These are phyloP conservation scores for Aradophagus sp. DNA, from an alignment of 1,140 invertebrate species.

Conservation along the genomic window DNA sequence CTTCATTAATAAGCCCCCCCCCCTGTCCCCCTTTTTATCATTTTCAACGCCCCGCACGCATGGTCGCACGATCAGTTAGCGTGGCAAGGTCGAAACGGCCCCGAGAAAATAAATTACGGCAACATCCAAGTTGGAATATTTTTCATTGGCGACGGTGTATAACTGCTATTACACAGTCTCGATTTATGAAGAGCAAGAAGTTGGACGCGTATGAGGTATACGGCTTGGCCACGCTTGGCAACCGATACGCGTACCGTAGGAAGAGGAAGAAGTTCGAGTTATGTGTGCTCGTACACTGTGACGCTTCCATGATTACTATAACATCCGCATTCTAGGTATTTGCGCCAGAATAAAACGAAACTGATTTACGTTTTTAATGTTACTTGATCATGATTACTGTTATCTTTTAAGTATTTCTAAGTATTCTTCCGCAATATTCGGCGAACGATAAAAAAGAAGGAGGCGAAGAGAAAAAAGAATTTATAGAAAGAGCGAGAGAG, in stretches of 20 bases:
- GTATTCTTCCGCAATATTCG: conserved; percentile 39
- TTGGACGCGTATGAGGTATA: conserved; percentile 27
- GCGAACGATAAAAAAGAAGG: conserved; percentile 23
- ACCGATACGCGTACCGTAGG: conserved; percentile 10
- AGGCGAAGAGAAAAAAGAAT: conserved; percentile 9
- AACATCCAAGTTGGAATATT: too few species aligned
- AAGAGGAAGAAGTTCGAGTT: conserved; percentile 35
- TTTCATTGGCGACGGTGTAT: too few species aligned
- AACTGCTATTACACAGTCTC: conserved; percentile 64
- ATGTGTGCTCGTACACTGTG: conserved; percentile 52
- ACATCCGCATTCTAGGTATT: conserved; percentile 59
- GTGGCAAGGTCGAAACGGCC: conserved; percentile 8
- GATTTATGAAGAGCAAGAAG: conserved; percentile 63
- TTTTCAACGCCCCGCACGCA: too few species aligned
- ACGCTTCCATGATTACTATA: conserved; percentile 43
- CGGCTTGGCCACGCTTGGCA: conserved; percentile 33
- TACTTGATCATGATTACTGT: conserved; percentile 53
- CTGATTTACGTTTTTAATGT: conserved; percentile 57
- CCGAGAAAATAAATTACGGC: too few species aligned
- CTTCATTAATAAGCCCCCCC: too few species aligned
- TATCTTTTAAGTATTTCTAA: conserved; percentile 40
- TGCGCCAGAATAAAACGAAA: conserved; percentile 46
- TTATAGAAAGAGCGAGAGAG: too few species aligned
- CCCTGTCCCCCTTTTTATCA: too few species aligned
- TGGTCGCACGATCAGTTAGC: background rate